Percentiles rank a stretch among this genome's conserved stretches.
These are phyloP conservation scores for Scrobipalpa costella DNA, from an alignment of 2,888 invertebrate genomes.

Conservation along the genomic window DNA sequence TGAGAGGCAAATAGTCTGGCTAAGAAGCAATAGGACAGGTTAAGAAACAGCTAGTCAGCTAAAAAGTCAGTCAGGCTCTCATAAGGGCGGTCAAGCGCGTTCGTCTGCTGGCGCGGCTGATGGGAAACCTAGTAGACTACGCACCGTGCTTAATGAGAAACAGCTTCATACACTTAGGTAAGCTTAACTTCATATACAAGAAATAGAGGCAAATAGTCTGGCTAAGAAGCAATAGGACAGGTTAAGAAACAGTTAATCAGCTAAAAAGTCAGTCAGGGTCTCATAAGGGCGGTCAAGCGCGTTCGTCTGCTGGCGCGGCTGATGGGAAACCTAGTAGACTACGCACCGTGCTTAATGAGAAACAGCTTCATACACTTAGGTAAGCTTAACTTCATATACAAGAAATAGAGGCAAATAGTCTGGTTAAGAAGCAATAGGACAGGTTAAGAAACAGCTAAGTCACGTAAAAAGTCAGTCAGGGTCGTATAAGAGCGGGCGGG, in stretches of 20 bases:
- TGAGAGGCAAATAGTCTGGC: background rate
- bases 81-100: slow-evolving; percentile 91
- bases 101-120: too few species aligned
- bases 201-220: background rate
- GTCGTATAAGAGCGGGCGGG: slow-evolving; percentile 90
- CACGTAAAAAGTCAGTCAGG: slow-evolving; percentile 87
- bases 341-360: slow-evolving; percentile 98
- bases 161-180: slow-evolving; percentile 96
- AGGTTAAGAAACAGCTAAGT: too few species aligned
- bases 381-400: too few species aligned
- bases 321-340: slow-evolving; percentile 98
- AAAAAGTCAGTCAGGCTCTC: slow-evolving; percentile 91
- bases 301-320: too few species aligned
- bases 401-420: background rate
- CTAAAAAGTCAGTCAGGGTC: slow-evolving; percentile 89
- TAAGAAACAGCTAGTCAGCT: too few species aligned
- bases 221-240: background rate
- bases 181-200: too few species aligned
- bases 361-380: slow-evolving; percentile 97
- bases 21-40: background rate
- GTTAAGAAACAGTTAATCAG: too few species aligned
- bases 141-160: slow-evolving; percentile 99
- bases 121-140: slow-evolving; percentile 97
- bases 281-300: slow-evolving; percentile 90
- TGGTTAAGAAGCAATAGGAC: background rate